Percentiles rank a stretch among this genome's conserved stretches.
Evolutionary conservation across 2,888 invertebrate species (phyloP).

Genomic region (Embidobia sp.): DNA sequence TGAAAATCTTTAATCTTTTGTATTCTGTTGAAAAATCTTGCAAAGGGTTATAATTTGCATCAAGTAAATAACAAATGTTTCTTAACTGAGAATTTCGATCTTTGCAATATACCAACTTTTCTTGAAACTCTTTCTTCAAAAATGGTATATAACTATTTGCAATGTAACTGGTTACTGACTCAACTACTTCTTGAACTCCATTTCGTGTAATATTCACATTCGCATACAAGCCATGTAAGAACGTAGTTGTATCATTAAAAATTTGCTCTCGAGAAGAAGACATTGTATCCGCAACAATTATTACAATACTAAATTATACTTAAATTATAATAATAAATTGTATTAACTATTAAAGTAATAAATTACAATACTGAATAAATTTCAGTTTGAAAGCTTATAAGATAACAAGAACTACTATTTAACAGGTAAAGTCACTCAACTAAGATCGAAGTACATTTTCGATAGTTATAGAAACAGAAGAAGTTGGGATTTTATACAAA

Average conservation of each 20-base stretch:
- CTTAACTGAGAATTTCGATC: slow-evolving; percentile 6
- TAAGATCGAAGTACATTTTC: too few species aligned
- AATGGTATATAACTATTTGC: slow-evolving; percentile 28
- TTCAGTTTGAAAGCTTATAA: too few species aligned
- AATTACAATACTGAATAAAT: too few species aligned
- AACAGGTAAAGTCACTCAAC: too few species aligned
- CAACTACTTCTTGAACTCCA: slow-evolving; percentile 18
- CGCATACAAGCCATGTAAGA: slow-evolving; percentile 16
- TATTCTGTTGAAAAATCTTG: slow-evolving; percentile 28
- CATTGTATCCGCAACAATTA: too few species aligned
- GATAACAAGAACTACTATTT: too few species aligned
- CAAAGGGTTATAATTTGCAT: slow-evolving; percentile 24
- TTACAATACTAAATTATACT: too few species aligned
- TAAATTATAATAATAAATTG: too few species aligned
- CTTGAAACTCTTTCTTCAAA: slow-evolving; percentile 17
- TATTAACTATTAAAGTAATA: too few species aligned
- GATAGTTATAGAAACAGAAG: too few species aligned
- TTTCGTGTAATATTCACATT: slow-evolving; percentile 21
- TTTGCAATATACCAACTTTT: neutral
- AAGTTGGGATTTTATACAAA: too few species aligned
- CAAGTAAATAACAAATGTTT: slow-evolving; percentile 6
- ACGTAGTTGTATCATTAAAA: slow-evolving; percentile 12
- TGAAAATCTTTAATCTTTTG: slow-evolving; percentile 29
- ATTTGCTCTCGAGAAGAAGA: neutral
- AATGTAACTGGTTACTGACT: slow-evolving; percentile 15